Conservation (phyloP, 2,113 vertebrate species). For the Osmerus eperlanus region DNA sequence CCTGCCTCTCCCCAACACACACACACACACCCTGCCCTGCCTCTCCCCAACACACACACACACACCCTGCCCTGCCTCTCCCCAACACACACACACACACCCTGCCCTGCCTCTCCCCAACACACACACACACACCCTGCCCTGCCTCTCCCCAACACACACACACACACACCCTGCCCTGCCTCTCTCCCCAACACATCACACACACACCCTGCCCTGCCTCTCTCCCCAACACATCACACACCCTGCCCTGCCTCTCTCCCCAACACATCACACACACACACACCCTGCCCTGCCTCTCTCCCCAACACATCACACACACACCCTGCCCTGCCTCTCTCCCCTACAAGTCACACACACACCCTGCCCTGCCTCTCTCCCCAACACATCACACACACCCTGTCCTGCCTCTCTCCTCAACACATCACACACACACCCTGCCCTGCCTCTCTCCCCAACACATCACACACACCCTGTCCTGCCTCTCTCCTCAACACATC, state of each 20-base stretch:
- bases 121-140: neutral
- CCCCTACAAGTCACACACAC: too few species aligned
- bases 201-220: neutral
- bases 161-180: too few species aligned
- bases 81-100: neutral
- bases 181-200: neutral
- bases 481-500: conserved; percentile 16
- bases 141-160: conserved; percentile 15
- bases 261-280: too few species aligned
- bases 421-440: neutral
- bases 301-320: too few species aligned
- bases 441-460: neutral
- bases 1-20: too few species aligned
- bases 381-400: neutral
- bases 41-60: neutral
- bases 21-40: neutral
- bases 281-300: too few species aligned
- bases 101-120: neutral
- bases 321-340: too few species aligned
- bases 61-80: neutral
- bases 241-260: too few species aligned
- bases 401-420: neutral
- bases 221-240: neutral
- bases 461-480: neutral
- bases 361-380: neutral